Base-by-base conservation (phyloP, 1,140 invertebrate species). In the Bombyx mandarina region DNA sequence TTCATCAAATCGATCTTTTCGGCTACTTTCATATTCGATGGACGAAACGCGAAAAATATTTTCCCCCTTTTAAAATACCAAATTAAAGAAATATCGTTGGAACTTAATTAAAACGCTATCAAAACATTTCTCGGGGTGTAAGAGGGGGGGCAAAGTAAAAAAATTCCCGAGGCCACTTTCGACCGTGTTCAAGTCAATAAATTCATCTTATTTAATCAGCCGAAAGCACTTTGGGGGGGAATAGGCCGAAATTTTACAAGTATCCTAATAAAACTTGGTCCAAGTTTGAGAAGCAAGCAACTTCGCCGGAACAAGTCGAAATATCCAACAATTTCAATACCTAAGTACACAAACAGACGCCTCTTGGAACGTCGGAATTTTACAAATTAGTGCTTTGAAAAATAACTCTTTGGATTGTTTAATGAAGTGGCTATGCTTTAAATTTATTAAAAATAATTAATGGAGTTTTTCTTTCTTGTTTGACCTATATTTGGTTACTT, bases 251-350 rank as follows among this genome's bases (percentile, higher is more conserved):
- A 83, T 83, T 86, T 79, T 77, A 82, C 80, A 86, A 86, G 82
- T 86, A 86, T 86, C 80, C 79, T 75, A 83, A 86, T 86, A 86
- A 86, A 86, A 86, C 71, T 86, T 82, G 77, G 66, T 69, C 60
- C 54, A 75, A 80, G 75, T 82, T 79, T 65, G 71, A 74, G 71
- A 71, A 67, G 63, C 66, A 35, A 52, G 42, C 54, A 51, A 63
- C 56, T 64, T 52, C 51, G 52, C 58, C 59, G 62, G 71, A 75
- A 61, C 75, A 75, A 65, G 68, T 61, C 73, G 62, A 82, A 82
- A 80, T 81, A 79, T 82, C 77, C 78, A 69, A 77, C 71, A 67
- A 81, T 71, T 69, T 73, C 67, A 70, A 69, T 65, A 66, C 62
- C 59, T 67, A 60, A 61, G 59, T 62, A 60, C 58, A 60, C 53